A percentile compares a stretch with the other conserved stretches of the same genome.
phyloP scores from a whole-genome alignment of 2,113 vertebrate genomes.

The Columbina picui region DNA sequence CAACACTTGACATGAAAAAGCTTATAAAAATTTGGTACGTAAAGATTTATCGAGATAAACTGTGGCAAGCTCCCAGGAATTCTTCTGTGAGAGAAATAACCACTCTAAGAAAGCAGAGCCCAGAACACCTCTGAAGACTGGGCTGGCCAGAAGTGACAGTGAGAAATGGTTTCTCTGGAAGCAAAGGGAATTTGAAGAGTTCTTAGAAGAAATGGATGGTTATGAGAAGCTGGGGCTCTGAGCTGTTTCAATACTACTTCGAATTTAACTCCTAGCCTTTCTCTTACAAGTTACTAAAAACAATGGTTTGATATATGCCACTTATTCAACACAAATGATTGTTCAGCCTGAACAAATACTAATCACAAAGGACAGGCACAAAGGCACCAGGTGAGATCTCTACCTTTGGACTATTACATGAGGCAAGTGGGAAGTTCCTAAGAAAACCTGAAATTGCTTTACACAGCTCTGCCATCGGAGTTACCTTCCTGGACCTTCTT shows the following conservation, averaged over 20 bases:
- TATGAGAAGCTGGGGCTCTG: neutral
- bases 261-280: neutral
- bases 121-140: neutral
- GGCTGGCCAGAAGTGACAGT: neutral
- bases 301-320: neutral
- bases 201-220: neutral
- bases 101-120: neutral
- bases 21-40: neutral
- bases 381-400: neutral
- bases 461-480: neutral
- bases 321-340: neutral
- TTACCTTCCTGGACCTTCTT: neutral
- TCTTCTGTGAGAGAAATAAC: neutral
- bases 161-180: neutral
- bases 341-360: neutral
- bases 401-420: neutral
- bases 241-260: neutral
- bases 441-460: neutral
- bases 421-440: neutral
- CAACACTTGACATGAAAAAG: neutral
- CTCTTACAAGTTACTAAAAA: neutral
- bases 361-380: neutral
- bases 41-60: slow-evolving; percentile 20
- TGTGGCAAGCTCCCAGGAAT: neutral
- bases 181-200: neutral